Conservation (phyloP, 2,797 vertebrate genomes). For the Chromobotia macracanthus region DNA sequence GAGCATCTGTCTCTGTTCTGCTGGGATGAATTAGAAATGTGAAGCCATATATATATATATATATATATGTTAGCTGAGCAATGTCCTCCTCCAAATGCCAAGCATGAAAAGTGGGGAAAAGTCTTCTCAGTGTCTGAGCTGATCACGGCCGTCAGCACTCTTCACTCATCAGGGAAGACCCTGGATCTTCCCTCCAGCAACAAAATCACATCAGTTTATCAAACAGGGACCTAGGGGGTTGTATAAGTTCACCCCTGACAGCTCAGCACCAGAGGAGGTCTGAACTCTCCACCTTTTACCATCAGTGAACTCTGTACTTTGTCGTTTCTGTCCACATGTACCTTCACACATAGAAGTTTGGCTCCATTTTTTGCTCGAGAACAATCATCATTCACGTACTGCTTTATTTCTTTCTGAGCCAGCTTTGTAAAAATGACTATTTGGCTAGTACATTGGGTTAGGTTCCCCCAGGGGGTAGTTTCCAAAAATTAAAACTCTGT, state of each 20-base stretch:
- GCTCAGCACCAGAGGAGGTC: constrained; percentile 30
- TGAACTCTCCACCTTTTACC: constrained; percentile 37
- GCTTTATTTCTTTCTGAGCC: constrained; percentile 6
- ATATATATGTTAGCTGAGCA: constrained; percentile 15
- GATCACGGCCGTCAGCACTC: constrained; percentile 4
- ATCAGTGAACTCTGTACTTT: neutral
- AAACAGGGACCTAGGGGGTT: constrained; percentile 29
- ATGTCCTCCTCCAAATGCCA: neutral
- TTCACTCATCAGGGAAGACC: neutral
- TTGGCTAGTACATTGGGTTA: neutral
- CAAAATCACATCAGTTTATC: constrained; percentile 43
- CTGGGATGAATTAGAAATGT: constrained; percentile 5
- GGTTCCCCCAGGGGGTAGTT: neutral
- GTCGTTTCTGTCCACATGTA: neutral
- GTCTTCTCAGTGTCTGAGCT: constrained; percentile 24
- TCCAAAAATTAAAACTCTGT: too few relatives aligned
- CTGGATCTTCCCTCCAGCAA: constrained; percentile 34
- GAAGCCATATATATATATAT: constrained; percentile 14
- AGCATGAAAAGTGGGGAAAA: constrained; percentile 9
- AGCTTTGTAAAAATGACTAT: constrained; percentile 5
- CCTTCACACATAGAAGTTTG: neutral
- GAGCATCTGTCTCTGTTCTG: constrained; percentile 12
- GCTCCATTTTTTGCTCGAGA: neutral
- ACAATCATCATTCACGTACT: neutral
- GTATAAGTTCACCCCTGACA: constrained; percentile 34